These are phyloP conservation scores for Passer domesticus DNA, from an alignment of 2,113 vertebrate genomes.

Conservation along the genomic window DNA sequence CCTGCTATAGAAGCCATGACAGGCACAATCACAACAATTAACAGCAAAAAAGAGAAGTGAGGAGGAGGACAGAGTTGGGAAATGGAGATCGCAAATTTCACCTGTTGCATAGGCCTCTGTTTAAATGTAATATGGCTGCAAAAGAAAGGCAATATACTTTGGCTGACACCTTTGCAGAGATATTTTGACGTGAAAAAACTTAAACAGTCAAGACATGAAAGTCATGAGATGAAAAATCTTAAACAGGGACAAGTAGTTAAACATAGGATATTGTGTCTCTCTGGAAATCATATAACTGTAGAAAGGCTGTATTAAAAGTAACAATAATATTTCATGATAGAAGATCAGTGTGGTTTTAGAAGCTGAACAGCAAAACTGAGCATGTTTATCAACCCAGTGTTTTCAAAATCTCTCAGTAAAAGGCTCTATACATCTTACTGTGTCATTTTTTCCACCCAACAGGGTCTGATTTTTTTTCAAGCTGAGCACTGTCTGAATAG, in stretches of 20 bases:
- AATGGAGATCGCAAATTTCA: not conserved
- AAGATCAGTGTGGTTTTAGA: not conserved
- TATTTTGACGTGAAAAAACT: not conserved
- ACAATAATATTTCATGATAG: not conserved
- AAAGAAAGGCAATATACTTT: not conserved
- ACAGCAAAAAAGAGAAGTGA: not conserved
- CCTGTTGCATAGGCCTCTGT: not conserved
- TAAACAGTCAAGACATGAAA: not conserved
- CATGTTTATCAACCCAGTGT: not conserved
- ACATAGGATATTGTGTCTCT: not conserved
- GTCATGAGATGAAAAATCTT: not conserved
- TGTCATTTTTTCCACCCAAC: not conserved
- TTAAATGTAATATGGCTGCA: not conserved
- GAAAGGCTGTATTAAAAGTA: not conserved
- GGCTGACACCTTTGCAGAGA: not conserved
- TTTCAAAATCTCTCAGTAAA: not conserved
- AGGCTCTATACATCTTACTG: not conserved
- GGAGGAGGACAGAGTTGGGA: not conserved
- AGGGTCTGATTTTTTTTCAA: constrained; percentile 5
- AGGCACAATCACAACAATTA: constrained; percentile 4
- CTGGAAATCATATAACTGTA: not conserved
- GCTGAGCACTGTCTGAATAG: constrained; percentile 30
- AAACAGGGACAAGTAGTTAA: not conserved
- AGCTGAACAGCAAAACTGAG: not conserved
- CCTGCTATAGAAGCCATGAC: constrained; percentile 15